phyloP scores from a whole-genome alignment of 2,113 vertebrate genomes.

The Dromaius novaehollandiae region DNA sequence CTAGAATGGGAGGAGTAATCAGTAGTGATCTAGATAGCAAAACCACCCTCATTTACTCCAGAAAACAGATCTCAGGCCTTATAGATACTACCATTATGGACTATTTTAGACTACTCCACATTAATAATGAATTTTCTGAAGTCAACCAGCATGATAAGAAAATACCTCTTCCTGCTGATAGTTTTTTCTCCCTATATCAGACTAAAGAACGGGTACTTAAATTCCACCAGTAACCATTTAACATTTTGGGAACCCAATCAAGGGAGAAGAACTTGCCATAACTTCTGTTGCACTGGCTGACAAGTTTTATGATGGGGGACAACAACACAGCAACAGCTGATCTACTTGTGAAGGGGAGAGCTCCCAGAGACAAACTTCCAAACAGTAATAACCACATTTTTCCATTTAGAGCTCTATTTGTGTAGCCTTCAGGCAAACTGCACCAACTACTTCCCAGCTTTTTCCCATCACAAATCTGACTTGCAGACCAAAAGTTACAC shows the following conservation, averaged over 20 bases:
- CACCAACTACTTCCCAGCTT: not conserved
- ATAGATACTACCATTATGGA: not conserved
- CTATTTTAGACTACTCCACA: not conserved
- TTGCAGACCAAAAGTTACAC: not conserved
- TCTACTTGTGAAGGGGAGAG: not conserved
- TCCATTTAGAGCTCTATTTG: not conserved
- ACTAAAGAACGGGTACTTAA: not conserved
- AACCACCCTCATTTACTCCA: not conserved
- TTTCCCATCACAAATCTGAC: not conserved
- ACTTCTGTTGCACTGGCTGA: not conserved
- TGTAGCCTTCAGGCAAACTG: not conserved
- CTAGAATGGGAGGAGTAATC: not conserved
- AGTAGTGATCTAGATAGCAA: not conserved
- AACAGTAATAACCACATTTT: not conserved
- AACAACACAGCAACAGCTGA: not conserved
- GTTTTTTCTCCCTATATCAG: not conserved
- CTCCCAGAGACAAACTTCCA: not conserved
- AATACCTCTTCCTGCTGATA: not conserved
- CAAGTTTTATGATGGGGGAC: not conserved
- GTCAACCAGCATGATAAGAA: not conserved
- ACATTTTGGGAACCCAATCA: not conserved
- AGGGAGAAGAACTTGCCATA: not conserved
- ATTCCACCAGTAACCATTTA: not conserved
- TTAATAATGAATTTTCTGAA: not conserved
- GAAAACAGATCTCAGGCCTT: not conserved